Conservation (phyloP, 2,113 vertebrate genomes). For the Psettodes erumei region DNA sequence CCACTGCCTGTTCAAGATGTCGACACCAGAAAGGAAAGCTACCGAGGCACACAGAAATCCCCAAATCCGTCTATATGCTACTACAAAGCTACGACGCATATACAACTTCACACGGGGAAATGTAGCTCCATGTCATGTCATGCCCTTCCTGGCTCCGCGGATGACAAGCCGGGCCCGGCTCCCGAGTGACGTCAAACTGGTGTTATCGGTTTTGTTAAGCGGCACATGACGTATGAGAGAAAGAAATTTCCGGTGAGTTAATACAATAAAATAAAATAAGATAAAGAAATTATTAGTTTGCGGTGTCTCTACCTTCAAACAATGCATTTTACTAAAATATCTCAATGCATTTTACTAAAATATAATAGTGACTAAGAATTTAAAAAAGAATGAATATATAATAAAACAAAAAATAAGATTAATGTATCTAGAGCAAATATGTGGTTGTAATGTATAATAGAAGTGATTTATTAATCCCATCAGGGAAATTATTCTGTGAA, state of each 20-base stretch:
- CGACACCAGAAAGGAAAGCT: neutral
- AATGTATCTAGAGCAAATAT: too few species aligned
- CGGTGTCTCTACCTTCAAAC: too few species aligned
- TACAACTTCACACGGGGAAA: neutral
- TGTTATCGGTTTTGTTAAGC: neutral
- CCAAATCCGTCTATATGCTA: neutral
- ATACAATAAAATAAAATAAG: conserved; percentile 42
- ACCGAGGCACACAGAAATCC: neutral
- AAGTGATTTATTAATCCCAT: too few species aligned
- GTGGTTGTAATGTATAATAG: too few species aligned
- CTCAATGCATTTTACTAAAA: too few species aligned
- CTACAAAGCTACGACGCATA: conserved; percentile 8
- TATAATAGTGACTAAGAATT: too few species aligned
- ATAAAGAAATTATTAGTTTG: too few species aligned
- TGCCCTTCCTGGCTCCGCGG: conserved; percentile 48
- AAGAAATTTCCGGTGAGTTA: neutral
- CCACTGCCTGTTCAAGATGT: conserved; percentile 5
- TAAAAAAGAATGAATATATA: too few species aligned
- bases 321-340: too few species aligned
- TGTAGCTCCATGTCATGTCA: conserved; percentile 60
- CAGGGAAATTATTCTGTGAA: too few species aligned
- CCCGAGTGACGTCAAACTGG: conserved; percentile 59
- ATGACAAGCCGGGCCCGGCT: conserved; percentile 57
- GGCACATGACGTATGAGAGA: accelerated
- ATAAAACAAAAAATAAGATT: too few species aligned